Evolutionary conservation across 92 coral and sea anemone genomes (phyloP), one percentile per base, ranked within the genome.

Genomic region (Diadumene lineata): DNA sequence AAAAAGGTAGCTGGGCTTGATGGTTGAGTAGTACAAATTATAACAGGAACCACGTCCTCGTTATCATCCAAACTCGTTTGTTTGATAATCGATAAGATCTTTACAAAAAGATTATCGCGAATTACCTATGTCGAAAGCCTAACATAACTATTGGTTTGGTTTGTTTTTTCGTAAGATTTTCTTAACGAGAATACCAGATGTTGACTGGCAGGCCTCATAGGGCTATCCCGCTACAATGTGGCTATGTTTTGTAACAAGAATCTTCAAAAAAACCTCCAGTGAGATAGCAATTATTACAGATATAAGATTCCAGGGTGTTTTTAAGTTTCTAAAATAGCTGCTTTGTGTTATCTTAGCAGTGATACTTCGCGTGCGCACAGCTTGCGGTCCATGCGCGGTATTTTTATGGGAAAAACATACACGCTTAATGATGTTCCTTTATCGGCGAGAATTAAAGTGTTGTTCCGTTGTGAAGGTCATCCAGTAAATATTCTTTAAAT

Each of bases 391-490:
- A 21, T 23, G 68, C 38, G 68, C 68, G 68, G 68, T 62, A 62
- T 62, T 62, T 62, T 26, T 28, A 62, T 62, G 29, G 31, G 43
- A 30, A 62, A 6, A 26, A 62, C 43, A 62, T 28, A 21, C 13
- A 19, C 11, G 21, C 19, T 53, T 9, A 3, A 53, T 53, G n/a
- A 23, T 13, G 2, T 62, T 62, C 68, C 28, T 30, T 72, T 72
- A 72, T 56, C 55, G 77, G 27, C 10, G 51, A 0, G 53, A 56
- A 29, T 72, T 72, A 72, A 57, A 72, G 66, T 31, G 66, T 53
- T 25, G 66, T 56, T 72, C 64, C 77, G 62, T 72, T n/a, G 44
- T n/a, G 66, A 62, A 62, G 77, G 77, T 72, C 77, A 72, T 4
- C 66, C 10, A 32, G 62, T 72, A 72, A 72, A 72, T 24, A 72